Conservation (phyloP, 2,797 vertebrate species). For the Melanotaenia pygmaea region DNA sequence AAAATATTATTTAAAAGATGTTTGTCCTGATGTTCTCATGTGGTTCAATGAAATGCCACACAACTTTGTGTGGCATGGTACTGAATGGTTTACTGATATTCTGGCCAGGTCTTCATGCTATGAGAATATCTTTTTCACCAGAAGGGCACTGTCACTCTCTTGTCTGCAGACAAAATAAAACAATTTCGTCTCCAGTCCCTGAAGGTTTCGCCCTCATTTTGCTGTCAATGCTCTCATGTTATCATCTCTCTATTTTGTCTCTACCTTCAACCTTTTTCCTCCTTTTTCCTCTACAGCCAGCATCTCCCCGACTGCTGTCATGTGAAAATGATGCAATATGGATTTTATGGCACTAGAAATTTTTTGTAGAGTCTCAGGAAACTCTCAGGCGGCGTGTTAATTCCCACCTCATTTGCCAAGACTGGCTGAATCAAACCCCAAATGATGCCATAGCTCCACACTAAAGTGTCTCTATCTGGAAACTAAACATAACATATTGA, state of each 20-base stretch:
- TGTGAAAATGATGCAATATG: conserved; percentile 45
- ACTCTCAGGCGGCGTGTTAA: conserved; percentile 21
- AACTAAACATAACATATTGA: conserved; percentile 52
- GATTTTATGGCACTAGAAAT: conserved; percentile 35
- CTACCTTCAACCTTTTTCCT: conserved; percentile 24
- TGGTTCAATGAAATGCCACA: conserved; percentile 5
- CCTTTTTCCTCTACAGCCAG: conserved; percentile 7
- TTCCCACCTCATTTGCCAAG: conserved; percentile 25
- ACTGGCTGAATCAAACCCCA: conserved; percentile 11
- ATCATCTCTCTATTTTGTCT: conserved; percentile 49
- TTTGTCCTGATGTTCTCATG: not conserved
- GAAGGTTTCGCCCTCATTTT: conserved; percentile 48
- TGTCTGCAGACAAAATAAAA: conserved; percentile 38
- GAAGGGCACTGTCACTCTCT: conserved; percentile 14
- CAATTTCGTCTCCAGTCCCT: conserved; percentile 41
- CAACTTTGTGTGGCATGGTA: conserved; percentile 2
- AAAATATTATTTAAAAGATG: not conserved
- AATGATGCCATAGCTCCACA: conserved; percentile 29
- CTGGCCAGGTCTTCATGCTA: conserved; percentile 16
- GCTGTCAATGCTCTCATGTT: conserved; percentile 53
- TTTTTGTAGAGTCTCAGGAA: conserved; percentile 18
- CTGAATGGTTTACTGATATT: conserved; percentile 40
- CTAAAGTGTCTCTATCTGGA: conserved; percentile 31
- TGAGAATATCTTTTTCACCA: conserved; percentile 25
- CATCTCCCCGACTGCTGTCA: conserved; percentile 21